phyloP scores from a whole-genome alignment of 1,140 invertebrate species.

The Matsumurasca onukii region DNA sequence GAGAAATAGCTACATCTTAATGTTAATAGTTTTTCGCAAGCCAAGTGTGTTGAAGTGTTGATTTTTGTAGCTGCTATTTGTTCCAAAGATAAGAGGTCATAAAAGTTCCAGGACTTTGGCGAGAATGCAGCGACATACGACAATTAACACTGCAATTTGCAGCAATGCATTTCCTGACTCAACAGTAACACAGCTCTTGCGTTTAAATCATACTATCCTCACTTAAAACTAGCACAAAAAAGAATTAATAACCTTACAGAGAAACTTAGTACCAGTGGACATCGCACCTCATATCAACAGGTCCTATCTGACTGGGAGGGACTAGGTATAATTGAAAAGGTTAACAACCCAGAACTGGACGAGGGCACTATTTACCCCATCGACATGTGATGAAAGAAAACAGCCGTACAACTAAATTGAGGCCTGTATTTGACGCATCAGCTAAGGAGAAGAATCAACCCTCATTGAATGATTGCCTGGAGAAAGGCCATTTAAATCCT shows the following conservation, averaged over 20 bases:
- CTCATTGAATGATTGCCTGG: conserved; percentile 20
- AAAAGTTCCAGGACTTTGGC: too few relatives aligned
- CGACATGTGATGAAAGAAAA: conserved; percentile 9
- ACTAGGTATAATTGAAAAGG: conserved; percentile 22
- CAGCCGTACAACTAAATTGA: conserved; percentile 16
- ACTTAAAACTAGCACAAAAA: too few relatives aligned
- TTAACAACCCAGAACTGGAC: neutral
- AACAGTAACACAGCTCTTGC: too few relatives aligned
- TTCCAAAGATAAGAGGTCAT: too few relatives aligned
- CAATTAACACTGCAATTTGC: too few relatives aligned
- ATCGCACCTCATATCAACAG: too few relatives aligned
- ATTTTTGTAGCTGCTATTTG: neutral
- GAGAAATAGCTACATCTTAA: neutral
- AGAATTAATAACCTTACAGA: neutral
- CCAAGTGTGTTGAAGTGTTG: neutral
- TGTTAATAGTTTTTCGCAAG: neutral
- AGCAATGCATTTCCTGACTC: too few relatives aligned
- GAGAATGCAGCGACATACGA: too few relatives aligned
- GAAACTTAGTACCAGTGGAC: neutral
- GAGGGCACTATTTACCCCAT: conserved; percentile 29
- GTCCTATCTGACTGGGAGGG: conserved; percentile 14
- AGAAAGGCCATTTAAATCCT: conserved; percentile 1
- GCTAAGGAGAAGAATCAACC: conserved; percentile 8
- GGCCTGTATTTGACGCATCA: conserved; percentile 31
- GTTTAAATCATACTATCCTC: too few relatives aligned